Conservation (phyloP, 2,888 invertebrate species). For the Catotricha subobsoleta region DNA sequence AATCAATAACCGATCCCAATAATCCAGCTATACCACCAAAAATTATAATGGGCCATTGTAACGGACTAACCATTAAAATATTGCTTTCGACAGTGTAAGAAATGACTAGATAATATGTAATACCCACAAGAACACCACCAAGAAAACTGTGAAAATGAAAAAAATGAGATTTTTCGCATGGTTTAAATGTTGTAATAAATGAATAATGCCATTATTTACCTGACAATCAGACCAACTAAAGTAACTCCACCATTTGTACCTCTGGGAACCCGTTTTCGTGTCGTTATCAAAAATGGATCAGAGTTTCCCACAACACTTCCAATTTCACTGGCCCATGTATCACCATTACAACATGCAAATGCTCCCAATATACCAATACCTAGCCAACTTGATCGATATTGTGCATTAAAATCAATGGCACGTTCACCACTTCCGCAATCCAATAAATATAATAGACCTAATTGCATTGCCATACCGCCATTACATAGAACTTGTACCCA, state of each 20-base stretch:
- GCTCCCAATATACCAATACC: slow-evolving; percentile 41
- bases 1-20: slow-evolving; percentile 66
- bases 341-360: slow-evolving; percentile 55
- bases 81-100: slow-evolving; percentile 42
- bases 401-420: slow-evolving; percentile 54
- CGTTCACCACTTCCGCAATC: slow-evolving; percentile 63
- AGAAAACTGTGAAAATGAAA: slow-evolving; percentile 25
- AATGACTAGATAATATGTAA: slow-evolving; percentile 49
- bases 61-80: slow-evolving; percentile 38
- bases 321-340: slow-evolving; percentile 82
- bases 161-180: background rate
- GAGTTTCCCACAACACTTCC: slow-evolving; percentile 52
- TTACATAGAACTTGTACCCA: slow-evolving; percentile 85
- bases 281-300: slow-evolving; percentile 59
- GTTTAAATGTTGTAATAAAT: background rate
- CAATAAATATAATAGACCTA: slow-evolving; percentile 57
- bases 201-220: slow-evolving; percentile 11
- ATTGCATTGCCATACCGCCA: slow-evolving; percentile 64
- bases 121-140: slow-evolving; percentile 42
- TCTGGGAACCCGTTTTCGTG: slow-evolving; percentile 53
- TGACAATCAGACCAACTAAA: slow-evolving; percentile 36
- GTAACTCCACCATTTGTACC: slow-evolving; percentile 85
- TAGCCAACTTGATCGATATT: slow-evolving; percentile 70
- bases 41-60: slow-evolving; percentile 63
- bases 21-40: slow-evolving; percentile 57